These are phyloP conservation scores for Coccyzus lansbergi DNA, from an alignment of 2,797 vertebrate genomes.

Conservation along the genomic window DNA sequence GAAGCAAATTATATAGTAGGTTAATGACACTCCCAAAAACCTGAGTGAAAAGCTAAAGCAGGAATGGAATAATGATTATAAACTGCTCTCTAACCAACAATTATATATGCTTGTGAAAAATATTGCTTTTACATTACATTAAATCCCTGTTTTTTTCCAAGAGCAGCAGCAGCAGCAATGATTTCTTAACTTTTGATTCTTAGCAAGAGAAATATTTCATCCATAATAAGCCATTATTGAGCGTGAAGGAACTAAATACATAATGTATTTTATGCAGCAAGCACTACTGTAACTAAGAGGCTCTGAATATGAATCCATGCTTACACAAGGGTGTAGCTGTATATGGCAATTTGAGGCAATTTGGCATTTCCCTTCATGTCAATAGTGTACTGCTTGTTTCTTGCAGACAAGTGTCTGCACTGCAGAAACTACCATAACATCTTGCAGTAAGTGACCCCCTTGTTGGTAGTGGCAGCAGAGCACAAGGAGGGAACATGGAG, in stretches of 20 bases:
- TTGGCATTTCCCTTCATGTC: conserved; percentile 21
- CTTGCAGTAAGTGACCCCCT: conserved; percentile 41
- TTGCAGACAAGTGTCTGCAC: conserved; percentile 24
- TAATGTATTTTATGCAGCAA: neutral
- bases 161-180: neutral
- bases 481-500: neutral
- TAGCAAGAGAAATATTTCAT: conserved; percentile 5
- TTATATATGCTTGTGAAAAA: conserved; percentile 49
- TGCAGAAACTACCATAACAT: conserved; percentile 36
- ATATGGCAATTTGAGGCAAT: neutral
- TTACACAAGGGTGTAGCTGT: conserved; percentile 38
- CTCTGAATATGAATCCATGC: neutral
- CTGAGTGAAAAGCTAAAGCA: conserved; percentile 53
- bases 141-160: neutral
- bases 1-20: conserved; percentile 52
- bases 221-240: neutral
- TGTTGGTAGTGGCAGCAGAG: conserved; percentile 25
- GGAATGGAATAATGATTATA: conserved; percentile 56
- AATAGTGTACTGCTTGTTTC: conserved; percentile 47
- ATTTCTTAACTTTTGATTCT: neutral
- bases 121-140: neutral
- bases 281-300: neutral
- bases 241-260: neutral
- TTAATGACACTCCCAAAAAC: conserved; percentile 55
- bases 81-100: conserved; percentile 48